These are phyloP conservation scores for Daboia siamensis DNA, from an alignment of 2,113 vertebrate genomes.

Conservation along the genomic window DNA sequence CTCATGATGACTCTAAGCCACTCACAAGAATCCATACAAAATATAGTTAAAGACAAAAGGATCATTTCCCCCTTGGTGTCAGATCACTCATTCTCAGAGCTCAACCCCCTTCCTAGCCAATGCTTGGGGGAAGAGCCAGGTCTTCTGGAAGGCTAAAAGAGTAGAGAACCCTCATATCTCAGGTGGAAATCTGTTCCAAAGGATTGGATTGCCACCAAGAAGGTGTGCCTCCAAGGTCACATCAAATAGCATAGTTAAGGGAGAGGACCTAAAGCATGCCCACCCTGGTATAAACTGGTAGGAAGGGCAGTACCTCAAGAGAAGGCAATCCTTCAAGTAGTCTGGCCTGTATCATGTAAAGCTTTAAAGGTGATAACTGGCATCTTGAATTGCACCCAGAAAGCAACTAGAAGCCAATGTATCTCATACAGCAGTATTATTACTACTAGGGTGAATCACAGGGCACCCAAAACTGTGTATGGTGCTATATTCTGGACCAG, in stretches of 20 bases:
- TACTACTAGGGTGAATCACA: not conserved
- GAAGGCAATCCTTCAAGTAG: not conserved
- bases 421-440: not conserved
- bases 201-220: not conserved
- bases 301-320: not conserved
- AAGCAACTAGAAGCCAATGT: not conserved
- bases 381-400: not conserved
- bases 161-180: not conserved
- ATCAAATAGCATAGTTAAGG: not conserved
- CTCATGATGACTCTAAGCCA: not conserved
- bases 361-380: not conserved
- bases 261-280: not conserved
- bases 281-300: not conserved
- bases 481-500: not conserved
- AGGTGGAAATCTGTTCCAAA: not conserved
- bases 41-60: not conserved
- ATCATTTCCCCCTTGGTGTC: not conserved
- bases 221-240: not conserved
- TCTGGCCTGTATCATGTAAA: not conserved
- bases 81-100: not conserved
- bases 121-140: not conserved
- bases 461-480: not conserved
- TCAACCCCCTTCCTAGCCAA: not conserved
- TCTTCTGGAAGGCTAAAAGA: not conserved
- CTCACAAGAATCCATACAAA: not conserved